Conservation (phyloP, 2,113 vertebrate species). For the Indicator indicator region DNA sequence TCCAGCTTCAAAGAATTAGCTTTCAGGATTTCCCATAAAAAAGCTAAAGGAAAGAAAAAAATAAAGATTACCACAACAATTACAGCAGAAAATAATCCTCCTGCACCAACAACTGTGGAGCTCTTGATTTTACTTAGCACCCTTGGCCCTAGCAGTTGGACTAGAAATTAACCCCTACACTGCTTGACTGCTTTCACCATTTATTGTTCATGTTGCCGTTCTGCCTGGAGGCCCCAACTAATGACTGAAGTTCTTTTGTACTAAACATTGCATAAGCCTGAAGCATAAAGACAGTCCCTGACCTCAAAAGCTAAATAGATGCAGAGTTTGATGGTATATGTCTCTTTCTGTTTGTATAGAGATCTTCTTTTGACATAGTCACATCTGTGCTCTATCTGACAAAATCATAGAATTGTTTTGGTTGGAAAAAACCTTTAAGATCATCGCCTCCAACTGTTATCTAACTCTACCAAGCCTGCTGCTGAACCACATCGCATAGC, state of each 20-base stretch:
- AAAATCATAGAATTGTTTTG: no score
- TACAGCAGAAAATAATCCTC: slow-evolving; percentile 11
- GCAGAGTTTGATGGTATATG: background rate
- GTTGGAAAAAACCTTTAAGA: no score
- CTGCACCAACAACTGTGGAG: slow-evolving; percentile 16
- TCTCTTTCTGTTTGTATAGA: background rate
- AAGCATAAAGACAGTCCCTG: background rate
- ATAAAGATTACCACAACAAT: slow-evolving; percentile 35
- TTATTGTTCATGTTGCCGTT: background rate
- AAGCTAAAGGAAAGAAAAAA: slow-evolving; percentile 49
- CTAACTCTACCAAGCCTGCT: no score
- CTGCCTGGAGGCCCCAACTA: background rate
- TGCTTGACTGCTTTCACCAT: background rate
- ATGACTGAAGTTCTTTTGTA: background rate
- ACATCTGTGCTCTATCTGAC: background rate
- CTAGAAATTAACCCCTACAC: background rate
- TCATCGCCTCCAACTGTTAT: no score
- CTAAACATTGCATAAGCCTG: background rate
- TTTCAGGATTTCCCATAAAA: slow-evolving; percentile 70
- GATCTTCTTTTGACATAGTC: background rate
- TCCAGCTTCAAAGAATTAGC: slow-evolving; percentile 61
- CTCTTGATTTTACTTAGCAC: slow-evolving; percentile 35
- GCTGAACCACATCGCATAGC: no score
- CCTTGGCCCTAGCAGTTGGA: background rate
- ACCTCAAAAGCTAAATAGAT: background rate